A percentile compares a stretch with the other conserved stretches of the same genome.
Evolutionary conservation across 1,140 invertebrate genomes (phyloP).

Genomic region (Stegodyphus mimosarum): DNA sequence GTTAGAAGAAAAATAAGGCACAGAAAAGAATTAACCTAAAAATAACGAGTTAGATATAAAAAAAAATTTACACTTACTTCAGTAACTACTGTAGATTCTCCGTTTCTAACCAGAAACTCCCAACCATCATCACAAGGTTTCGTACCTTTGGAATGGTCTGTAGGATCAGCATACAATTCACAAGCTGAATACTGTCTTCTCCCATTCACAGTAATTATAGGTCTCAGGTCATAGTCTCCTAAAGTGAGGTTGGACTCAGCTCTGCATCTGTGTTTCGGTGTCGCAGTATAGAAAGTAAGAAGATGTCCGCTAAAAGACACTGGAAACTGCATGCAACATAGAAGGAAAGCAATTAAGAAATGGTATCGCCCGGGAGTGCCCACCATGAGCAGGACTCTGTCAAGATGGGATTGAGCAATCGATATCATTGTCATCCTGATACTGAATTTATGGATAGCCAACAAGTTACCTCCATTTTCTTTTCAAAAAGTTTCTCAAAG

Average conservation of each 20-base stretch:
- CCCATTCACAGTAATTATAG: slow-evolving; percentile 25
- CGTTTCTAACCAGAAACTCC: slow-evolving; percentile 64
- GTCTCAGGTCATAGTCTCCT: slow-evolving; percentile 61
- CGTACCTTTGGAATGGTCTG: slow-evolving; percentile 64
- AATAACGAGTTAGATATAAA: not conserved
- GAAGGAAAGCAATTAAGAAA: slow-evolving; percentile 68
- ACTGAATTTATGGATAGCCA: not conserved
- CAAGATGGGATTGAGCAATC: slow-evolving; percentile 38
- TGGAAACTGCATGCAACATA: slow-evolving; percentile 70
- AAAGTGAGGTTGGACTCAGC: slow-evolving; percentile 60
- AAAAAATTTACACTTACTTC: slow-evolving; percentile 63
- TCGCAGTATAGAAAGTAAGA: slow-evolving; percentile 69
- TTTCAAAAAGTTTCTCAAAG: not conserved
- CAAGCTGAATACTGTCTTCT: slow-evolving; percentile 63
- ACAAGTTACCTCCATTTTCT: not conserved
- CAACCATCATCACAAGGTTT: slow-evolving; percentile 66
- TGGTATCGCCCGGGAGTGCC: slow-evolving; percentile 76
- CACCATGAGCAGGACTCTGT: slow-evolving; percentile 19
- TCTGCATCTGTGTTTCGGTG: slow-evolving; percentile 70
- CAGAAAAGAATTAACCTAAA: not conserved
- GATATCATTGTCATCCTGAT: slow-evolving; percentile 41
- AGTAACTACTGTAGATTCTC: slow-evolving; percentile 66
- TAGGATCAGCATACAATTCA: slow-evolving; percentile 65
- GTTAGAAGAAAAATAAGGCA: not conserved
- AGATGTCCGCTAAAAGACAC: slow-evolving; percentile 69